Conservation (phyloP, 2,797 vertebrate species). For the Siniperca undulata region DNA sequence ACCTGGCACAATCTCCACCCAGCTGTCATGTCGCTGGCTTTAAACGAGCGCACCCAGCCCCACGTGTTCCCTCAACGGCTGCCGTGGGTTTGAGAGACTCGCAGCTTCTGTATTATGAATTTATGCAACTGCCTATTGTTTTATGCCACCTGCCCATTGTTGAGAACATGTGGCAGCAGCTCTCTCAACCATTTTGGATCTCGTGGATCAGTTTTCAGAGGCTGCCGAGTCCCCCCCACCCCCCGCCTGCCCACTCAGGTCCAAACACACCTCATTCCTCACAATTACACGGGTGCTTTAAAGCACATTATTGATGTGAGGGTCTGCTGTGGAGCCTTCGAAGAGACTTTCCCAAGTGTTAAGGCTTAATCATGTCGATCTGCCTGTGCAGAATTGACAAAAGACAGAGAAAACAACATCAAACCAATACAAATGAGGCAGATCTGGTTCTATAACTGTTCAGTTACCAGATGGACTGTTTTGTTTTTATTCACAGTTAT, state of each 20-base stretch:
- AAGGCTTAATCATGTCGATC: constrained; percentile 23
- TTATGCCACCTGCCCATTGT: too few relatives aligned
- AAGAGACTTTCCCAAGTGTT: constrained; percentile 16
- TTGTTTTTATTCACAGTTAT: neutral
- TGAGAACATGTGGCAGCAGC: neutral
- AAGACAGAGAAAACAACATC: constrained; percentile 2
- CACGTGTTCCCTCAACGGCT: neutral
- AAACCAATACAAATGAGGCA: neutral
- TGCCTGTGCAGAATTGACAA: constrained; percentile 20
- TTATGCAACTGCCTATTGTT: too few relatives aligned
- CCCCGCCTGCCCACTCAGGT: neutral
- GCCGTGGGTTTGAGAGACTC: neutral
- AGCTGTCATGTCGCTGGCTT: neutral
- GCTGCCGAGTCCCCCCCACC: neutral
- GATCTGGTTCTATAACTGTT: neutral
- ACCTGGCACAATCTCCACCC: neutral
- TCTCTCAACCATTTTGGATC: neutral
- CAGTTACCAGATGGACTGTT: neutral
- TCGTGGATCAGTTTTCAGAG: neutral
- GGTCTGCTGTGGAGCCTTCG: neutral
- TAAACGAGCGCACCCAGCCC: neutral
- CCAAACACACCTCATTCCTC: constrained; percentile 30
- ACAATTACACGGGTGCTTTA: constrained; percentile 22
- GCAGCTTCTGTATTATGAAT: neutral
- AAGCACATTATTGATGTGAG: constrained; percentile 16